Base-by-base conservation (phyloP, 2,113 vertebrate species). In the Plecturocebus donacophilus region DNA sequence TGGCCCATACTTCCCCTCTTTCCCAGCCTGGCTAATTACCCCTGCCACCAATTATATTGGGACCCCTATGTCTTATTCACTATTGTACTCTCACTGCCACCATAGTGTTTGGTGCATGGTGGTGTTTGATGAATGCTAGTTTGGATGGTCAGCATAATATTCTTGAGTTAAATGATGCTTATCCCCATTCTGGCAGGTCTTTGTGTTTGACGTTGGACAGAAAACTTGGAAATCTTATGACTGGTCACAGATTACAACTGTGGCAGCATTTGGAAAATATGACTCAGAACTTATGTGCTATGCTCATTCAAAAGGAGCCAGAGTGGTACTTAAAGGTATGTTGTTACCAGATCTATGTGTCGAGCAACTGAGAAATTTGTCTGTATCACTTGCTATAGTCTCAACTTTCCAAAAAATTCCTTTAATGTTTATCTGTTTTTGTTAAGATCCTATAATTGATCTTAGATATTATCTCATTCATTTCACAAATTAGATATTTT, bases 321-420 rank as follows among this genome's bases (percentile, higher is more conserved):
- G 99, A 82, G 8, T 99, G 0, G 99, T 99, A 32, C 98, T 99
- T 13, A 99, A 99, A 99, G 99, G 99, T 99, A 98, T 84, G 98
- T 32, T 77, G 71, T 90, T 73, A 54, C 52, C 3, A 21, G 32
- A 49, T 0, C 6, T 4, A 35, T 23, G 13, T 61, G 40, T 87
- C 77, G 12, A 56, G 42, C 47, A 92, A 3, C 8, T 73, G 35
- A 1, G 71, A 87, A 77, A 20, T 58, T 58, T 87, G 61, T 21
- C 8, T 84, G n/a, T 42, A 81, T 88, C 8, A 38, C 87, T 83
- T 95, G 30, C 10, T 70, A 32, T 79, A 66, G 45, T 86, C 20
- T 19, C 27, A 13, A 16, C 27, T 88, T 81, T 42, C 35, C 8
- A 80, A 56, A 89, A 83, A 42, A 61, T 40, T 81, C 81, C 85